phyloP scores from a whole-genome alignment of 2,888 invertebrate genomes.

The Horisme vitalbata region DNA sequence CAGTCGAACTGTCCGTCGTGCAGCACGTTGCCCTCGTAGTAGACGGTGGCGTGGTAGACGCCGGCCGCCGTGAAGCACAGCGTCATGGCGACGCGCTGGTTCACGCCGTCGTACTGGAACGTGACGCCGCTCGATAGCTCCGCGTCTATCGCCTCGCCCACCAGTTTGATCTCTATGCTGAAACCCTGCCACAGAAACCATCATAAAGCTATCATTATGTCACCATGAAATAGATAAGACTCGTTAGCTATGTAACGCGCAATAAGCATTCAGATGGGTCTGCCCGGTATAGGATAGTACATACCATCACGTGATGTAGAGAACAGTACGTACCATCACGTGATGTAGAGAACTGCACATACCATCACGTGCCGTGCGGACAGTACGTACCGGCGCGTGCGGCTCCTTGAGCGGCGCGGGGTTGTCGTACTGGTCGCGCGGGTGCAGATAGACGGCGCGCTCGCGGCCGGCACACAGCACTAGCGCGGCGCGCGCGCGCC shows the following conservation, averaged over 20 bases:
- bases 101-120: slow-evolving; percentile 90
- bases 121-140: slow-evolving; percentile 80
- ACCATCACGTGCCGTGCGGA: too few relatives aligned
- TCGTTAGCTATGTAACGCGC: too few relatives aligned
- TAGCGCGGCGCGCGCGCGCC: slow-evolving; percentile 86
- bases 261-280: too few relatives aligned
- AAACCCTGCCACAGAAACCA: slow-evolving; percentile 79
- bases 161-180: slow-evolving; percentile 81
- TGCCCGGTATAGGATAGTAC: too few relatives aligned
- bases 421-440: slow-evolving; percentile 96
- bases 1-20: slow-evolving; percentile 96
- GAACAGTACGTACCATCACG: too few relatives aligned
- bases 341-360: too few relatives aligned
- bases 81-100: slow-evolving; percentile 89
- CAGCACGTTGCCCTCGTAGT: slow-evolving; percentile 88
- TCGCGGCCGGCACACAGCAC: slow-evolving; percentile 87
- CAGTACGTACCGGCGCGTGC: slow-evolving; percentile 27
- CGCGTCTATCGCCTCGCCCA: slow-evolving; percentile 83
- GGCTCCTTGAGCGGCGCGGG: slow-evolving; percentile 53
- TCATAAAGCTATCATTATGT: too few relatives aligned
- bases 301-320: too few relatives aligned
- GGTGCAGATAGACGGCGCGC: slow-evolving; percentile 92
- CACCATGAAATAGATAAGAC: too few relatives aligned
- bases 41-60: slow-evolving; percentile 91
- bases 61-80: slow-evolving; percentile 91